Evolutionary conservation across 2,888 invertebrate species (phyloP).

Genomic region (Amblyteles armatorius): DNA sequence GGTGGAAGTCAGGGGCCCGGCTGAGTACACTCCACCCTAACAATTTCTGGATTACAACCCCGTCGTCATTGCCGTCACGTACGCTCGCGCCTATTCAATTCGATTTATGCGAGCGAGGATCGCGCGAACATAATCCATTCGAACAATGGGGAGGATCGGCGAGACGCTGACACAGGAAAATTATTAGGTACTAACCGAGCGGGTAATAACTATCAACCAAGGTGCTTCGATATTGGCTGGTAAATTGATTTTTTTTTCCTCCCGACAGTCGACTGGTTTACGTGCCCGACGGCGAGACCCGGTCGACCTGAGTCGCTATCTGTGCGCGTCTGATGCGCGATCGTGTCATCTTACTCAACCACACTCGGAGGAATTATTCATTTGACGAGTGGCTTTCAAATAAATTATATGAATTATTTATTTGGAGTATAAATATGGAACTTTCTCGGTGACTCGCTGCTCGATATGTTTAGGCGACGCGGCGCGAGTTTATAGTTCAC

Average conservation of each 20-base stretch:
- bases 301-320: background rate
- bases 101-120: slow-evolving; percentile 39
- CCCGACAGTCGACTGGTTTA: slow-evolving; percentile 13
- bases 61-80: slow-evolving; percentile 6
- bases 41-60: slow-evolving; percentile 45
- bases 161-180: slow-evolving; percentile 47
- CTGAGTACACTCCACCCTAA: slow-evolving; percentile 37
- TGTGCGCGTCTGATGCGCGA: background rate
- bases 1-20: background rate
- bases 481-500: too few species aligned
- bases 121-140: slow-evolving; percentile 38
- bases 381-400: background rate
- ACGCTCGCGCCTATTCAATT: slow-evolving; percentile 37
- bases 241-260: slow-evolving; percentile 8
- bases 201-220: slow-evolving; percentile 21
- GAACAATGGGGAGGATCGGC: slow-evolving; percentile 41
- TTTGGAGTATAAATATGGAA: too few species aligned
- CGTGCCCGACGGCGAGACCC: background rate
- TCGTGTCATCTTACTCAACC: background rate
- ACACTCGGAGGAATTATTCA: background rate
- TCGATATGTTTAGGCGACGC: too few species aligned
- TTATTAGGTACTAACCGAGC: slow-evolving; percentile 36
- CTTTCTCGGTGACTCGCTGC: too few species aligned
- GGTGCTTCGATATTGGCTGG: slow-evolving; percentile 19
- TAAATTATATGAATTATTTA: too few species aligned